These are phyloP conservation scores for Parasteatoda tepidariorum DNA, from an alignment of 1,140 invertebrate genomes.

Conservation along the genomic window DNA sequence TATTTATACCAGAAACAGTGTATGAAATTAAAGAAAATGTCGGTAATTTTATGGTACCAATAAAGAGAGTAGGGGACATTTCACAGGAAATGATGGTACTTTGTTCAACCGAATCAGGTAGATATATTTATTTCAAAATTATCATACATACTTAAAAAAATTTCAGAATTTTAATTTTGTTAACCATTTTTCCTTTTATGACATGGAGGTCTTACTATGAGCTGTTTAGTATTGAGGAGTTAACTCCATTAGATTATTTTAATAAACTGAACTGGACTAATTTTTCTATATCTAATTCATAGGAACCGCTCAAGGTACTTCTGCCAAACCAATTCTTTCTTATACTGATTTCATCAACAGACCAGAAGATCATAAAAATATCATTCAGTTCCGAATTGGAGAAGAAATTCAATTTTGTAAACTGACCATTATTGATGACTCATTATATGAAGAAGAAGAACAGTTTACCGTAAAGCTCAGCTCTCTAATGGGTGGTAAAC, in stretches of 20 bases:
- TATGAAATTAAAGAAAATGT: conserved; percentile 67
- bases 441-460: conserved; percentile 69
- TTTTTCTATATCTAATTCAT: conserved; percentile 15
- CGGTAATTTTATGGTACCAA: conserved; percentile 67
- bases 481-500: conserved; percentile 66
- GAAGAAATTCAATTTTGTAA: conserved; percentile 67
- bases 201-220: no score
- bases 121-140: no score
- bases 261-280: no score
- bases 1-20: conserved; percentile 65
- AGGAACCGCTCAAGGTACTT: conserved; percentile 68
- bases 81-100: conserved; percentile 69
- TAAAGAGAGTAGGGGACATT: conserved; percentile 68
- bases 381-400: conserved; percentile 67
- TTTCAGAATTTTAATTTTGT: neutral
- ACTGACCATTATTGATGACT: conserved; percentile 70
- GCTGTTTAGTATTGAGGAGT: no score
- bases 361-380: conserved; percentile 66
- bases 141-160: neutral
- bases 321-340: conserved; percentile 66
- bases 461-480: conserved; percentile 67
- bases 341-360: conserved; percentile 69
- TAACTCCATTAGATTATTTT: no score
- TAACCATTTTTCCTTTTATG: no score
- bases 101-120: conserved; percentile 68